Conservation (phyloP, 1,140 invertebrate species). For the Drosophila chauvacae region DNA sequence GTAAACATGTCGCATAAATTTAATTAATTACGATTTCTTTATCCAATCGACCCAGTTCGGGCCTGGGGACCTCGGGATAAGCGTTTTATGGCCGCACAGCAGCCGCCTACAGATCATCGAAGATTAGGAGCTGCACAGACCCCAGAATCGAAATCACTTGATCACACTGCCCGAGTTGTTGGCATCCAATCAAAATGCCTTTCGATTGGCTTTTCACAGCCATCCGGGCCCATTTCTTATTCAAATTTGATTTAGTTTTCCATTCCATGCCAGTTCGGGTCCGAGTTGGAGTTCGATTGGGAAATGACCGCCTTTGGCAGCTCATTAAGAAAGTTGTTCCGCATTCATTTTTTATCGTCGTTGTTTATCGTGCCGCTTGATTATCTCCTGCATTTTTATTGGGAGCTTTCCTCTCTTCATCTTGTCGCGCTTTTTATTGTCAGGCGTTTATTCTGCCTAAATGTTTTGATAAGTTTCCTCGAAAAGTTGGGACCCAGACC, state of each 20-base stretch:
- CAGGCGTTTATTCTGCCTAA: constrained; percentile 79
- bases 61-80: constrained; percentile 37
- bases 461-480: constrained; percentile 78
- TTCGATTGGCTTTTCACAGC: constrained; percentile 63
- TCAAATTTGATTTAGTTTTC: constrained; percentile 78
- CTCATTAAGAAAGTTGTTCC: constrained; percentile 83
- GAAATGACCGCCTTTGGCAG: constrained; percentile 73
- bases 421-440: constrained; percentile 67
- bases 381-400: constrained; percentile 53
- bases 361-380: constrained; percentile 73
- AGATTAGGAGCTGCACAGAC: constrained; percentile 57
- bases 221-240: constrained; percentile 63
- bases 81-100: constrained; percentile 78
- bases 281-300: background rate
- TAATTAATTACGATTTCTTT: constrained; percentile 83
- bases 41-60: constrained; percentile 75
- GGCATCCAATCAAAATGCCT: constrained; percentile 60
- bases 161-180: constrained; percentile 57
- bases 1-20: constrained; percentile 83
- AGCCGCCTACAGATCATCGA: constrained; percentile 75
- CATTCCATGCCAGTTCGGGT: constrained; percentile 25
- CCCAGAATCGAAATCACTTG: constrained; percentile 62
- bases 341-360: constrained; percentile 80
- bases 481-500: constrained; percentile 29
- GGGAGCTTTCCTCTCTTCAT: constrained; percentile 60